phyloP scores from a whole-genome alignment of 92 coral and sea anemone species.

The Parazoanthus swiftii region DNA sequence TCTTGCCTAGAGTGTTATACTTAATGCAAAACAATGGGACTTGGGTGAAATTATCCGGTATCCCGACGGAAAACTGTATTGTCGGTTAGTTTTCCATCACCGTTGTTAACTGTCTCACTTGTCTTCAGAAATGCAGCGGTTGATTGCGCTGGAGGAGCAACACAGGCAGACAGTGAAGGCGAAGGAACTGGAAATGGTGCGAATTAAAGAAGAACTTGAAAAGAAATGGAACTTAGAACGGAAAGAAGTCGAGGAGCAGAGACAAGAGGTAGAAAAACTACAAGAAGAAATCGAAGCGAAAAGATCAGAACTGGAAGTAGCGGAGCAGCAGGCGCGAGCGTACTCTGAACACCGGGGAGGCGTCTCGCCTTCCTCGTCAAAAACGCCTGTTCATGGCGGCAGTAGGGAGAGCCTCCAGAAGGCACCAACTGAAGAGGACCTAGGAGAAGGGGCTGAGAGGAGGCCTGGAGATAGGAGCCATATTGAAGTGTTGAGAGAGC shows the following conservation, averaged over 20 bases:
- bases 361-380: constrained; percentile 47
- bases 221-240: constrained; percentile 89
- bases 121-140: constrained; percentile 79
- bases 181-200: constrained; percentile 86
- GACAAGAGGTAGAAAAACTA: constrained; percentile 84
- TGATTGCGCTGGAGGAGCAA: constrained; percentile 85
- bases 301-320: constrained; percentile 84
- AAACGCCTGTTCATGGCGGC: constrained; percentile 32
- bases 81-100: not conserved
- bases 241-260: constrained; percentile 76
- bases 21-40: too few species aligned
- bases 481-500: constrained; percentile 80
- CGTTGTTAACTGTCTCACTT: not conserved
- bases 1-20: too few species aligned
- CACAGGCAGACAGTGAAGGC: constrained; percentile 84
- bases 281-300: constrained; percentile 89
- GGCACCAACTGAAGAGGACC: not conserved
- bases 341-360: constrained; percentile 52
- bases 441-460: constrained; percentile 45
- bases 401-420: constrained; percentile 29
- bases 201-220: constrained; percentile 86
- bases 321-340: constrained; percentile 76
- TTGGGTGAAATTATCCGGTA: too few species aligned
- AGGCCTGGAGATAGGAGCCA: constrained; percentile 72
- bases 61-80: not conserved